Percentiles rank a stretch among this genome's conserved stretches.
Conservation (phyloP, 2,113 vertebrate species). For the Microcebus murinus region DNA sequence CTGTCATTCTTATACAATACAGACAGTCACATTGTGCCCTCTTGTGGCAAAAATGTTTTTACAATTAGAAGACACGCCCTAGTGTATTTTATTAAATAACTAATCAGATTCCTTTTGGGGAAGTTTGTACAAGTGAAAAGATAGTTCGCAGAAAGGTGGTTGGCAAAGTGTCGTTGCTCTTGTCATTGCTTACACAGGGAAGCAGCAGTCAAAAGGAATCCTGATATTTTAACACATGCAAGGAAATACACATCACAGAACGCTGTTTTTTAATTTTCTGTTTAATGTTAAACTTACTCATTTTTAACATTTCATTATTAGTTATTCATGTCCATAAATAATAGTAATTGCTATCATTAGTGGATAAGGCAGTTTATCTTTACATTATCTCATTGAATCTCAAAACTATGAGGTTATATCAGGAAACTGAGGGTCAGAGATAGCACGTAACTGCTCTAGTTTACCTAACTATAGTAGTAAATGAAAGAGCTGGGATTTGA, state of each 20-base stretch:
- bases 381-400: background rate
- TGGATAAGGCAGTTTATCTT: background rate
- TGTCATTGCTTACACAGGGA: background rate
- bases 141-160: background rate
- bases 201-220: background rate
- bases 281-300: background rate
- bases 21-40: conserved; percentile 37
- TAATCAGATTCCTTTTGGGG: background rate
- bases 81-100: background rate
- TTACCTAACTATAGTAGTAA: background rate
- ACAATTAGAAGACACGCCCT: background rate
- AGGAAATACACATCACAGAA: background rate
- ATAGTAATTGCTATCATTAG: background rate
- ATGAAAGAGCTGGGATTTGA: background rate
- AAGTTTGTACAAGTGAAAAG: background rate
- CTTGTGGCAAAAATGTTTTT: conserved; percentile 50
- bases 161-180: background rate
- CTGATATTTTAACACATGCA: background rate
- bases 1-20: background rate
- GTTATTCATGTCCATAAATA: background rate
- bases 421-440: background rate
- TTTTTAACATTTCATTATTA: background rate
- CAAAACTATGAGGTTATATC: background rate
- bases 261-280: background rate
- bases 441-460: background rate